These are phyloP conservation scores for Lasioglossum vierecki DNA, from an alignment of 2,888 invertebrate species.

Conservation along the genomic window DNA sequence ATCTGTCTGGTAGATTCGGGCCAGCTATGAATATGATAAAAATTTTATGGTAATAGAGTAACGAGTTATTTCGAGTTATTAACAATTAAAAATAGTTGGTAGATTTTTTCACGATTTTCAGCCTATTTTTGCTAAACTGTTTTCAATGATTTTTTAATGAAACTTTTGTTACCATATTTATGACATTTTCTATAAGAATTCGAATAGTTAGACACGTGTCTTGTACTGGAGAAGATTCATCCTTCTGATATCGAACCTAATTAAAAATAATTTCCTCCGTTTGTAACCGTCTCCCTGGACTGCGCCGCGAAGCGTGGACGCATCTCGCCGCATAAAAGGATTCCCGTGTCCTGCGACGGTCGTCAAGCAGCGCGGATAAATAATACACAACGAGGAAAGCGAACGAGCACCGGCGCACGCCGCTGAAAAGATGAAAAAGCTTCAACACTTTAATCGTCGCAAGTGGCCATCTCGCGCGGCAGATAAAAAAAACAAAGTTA, in stretches of 20 bases:
- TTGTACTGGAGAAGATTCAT: background rate
- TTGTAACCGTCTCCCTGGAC: background rate
- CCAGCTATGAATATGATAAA: no score
- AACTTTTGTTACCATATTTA: no score
- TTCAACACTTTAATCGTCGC: background rate
- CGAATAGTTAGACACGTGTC: background rate
- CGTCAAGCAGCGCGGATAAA: background rate
- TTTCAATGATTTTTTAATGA: no score
- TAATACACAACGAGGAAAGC: background rate
- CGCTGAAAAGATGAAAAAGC: constrained; percentile 7
- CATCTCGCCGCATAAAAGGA: background rate
- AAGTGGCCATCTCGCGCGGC: background rate
- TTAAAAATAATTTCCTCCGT: background rate
- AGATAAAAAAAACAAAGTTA: background rate
- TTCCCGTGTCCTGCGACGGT: background rate
- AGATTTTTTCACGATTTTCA: no score
- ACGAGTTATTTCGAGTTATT: no score
- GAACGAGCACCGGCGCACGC: background rate
- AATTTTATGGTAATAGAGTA: no score
- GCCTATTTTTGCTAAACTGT: no score
- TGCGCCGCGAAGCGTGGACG: background rate
- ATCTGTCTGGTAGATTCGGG: no score
- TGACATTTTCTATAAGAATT: no score
- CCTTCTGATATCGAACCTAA: background rate
- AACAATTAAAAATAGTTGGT: no score